Evolutionary conservation across 2,797 vertebrate genomes (phyloP), one percentile per base, ranked within the genome.

Genomic region (Numenius phaeopus): DNA sequence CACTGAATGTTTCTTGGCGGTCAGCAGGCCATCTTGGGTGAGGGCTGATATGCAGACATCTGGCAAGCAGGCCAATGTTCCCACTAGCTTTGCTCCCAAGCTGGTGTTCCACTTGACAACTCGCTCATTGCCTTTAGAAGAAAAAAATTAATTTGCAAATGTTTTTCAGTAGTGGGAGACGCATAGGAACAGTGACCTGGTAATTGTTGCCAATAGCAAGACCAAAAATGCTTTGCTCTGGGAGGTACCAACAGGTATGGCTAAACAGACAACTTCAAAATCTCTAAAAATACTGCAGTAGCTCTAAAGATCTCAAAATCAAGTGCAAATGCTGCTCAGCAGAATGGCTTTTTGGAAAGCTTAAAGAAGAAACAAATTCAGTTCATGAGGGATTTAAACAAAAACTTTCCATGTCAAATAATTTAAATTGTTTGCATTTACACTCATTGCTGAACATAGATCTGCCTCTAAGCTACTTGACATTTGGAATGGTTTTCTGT

Each of bases 371-470:
- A 82, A 81, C 16, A 66, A 88, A 77, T 34, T 76, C n/a, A 44
- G 22, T 24, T 84, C 6, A 57, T 17, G 12, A 69, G 42, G 34
- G 57, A 73, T 70, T 87, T 87, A 66, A 76, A 72, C 29, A 90
- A 59, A 92, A 67, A 23, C 7, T 71, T 70, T 77, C n/a, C 67
- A 54, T 81, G 42, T 55, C 37, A 71, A 75, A n/a, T 75, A 78
- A 76, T 84, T 93, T 39, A 59, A 92, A 93, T 20, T 76, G 9
- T 70, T 93, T 70, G 27, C 26, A 29, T 92, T 94, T 89, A 39
- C 5, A 2, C 29, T 76, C 12, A 14, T 27, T 90, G 50, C n/a
- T 62, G 70, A 82, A 72, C 16, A 49, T 5, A 37, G 30, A 87
- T 76, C 61, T 73, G 47, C 23, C 37, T 91, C 70, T 59, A 85